Evolutionary conservation across 1,140 invertebrate genomes (phyloP).

Genomic region (Oryctes rhinoceros): DNA sequence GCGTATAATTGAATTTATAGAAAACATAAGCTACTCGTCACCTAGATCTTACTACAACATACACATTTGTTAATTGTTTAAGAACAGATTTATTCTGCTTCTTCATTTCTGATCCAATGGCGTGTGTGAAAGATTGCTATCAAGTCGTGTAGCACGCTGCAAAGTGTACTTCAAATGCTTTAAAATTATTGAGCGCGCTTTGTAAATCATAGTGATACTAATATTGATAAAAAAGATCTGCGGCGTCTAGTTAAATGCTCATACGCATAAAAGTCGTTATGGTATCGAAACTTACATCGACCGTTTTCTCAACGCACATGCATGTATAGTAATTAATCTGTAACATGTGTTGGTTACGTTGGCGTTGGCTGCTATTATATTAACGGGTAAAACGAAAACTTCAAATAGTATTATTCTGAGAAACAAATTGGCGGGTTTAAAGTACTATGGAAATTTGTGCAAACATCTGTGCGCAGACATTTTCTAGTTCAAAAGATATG

Average conservation of each 20-base stretch:
- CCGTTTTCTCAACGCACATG: neutral
- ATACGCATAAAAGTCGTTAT: neutral
- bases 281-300: neutral
- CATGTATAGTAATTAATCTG: conserved; percentile 1
- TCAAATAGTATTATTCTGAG: neutral
- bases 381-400: neutral
- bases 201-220: too few relatives aligned
- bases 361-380: neutral
- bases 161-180: too few relatives aligned
- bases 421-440: neutral
- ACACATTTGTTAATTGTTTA: too few relatives aligned
- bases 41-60: too few relatives aligned
- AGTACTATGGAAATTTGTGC: neutral
- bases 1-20: neutral
- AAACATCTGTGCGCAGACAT: neutral
- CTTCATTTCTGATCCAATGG: too few relatives aligned
- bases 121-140: too few relatives aligned
- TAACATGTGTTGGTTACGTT: neutral
- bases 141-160: too few relatives aligned
- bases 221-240: too few relatives aligned
- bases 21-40: neutral
- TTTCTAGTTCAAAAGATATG: neutral
- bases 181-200: too few relatives aligned
- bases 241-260: neutral
- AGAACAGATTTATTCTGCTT: too few relatives aligned